Evolutionary conservation across 2,113 vertebrate genomes (phyloP).

Genomic region (Crotalus viridis): DNA sequence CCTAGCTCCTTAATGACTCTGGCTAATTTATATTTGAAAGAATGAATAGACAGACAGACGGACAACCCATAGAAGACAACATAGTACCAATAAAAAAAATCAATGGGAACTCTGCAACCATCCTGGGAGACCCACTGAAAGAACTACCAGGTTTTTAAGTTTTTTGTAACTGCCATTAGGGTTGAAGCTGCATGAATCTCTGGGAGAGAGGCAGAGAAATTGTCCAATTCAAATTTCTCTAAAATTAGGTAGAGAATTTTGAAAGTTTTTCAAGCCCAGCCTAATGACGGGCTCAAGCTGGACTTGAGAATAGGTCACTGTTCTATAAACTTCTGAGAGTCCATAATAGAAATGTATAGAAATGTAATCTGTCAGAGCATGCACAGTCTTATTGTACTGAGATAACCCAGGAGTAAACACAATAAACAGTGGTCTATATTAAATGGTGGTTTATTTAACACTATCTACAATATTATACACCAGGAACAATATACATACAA

Average conservation of each 20-base stretch:
- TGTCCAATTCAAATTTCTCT: not conserved
- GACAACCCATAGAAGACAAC: not conserved
- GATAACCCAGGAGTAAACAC: no score
- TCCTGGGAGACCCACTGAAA: not conserved
- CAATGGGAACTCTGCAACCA: not conserved
- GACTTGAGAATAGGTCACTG: not conserved
- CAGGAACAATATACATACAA: no score
- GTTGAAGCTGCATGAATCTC: not conserved
- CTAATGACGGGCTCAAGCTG: not conserved
- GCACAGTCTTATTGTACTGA: no score
- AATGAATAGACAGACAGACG: not conserved
- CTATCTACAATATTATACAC: no score
- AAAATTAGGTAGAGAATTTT: not conserved
- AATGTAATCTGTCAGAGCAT: not conserved
- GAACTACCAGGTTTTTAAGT: not conserved
- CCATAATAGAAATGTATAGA: not conserved
- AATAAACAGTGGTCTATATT: no score
- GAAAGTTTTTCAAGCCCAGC: not conserved
- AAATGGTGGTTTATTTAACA: no score
- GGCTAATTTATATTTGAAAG: not conserved
- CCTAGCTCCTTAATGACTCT: not conserved
- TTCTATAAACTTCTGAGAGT: not conserved
- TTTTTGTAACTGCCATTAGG: not conserved
- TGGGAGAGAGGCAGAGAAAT: not conserved
- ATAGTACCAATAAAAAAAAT: not conserved